These are phyloP conservation scores for Scaptomyza flava DNA, from an alignment of 2,888 invertebrate genomes.

Conservation along the genomic window DNA sequence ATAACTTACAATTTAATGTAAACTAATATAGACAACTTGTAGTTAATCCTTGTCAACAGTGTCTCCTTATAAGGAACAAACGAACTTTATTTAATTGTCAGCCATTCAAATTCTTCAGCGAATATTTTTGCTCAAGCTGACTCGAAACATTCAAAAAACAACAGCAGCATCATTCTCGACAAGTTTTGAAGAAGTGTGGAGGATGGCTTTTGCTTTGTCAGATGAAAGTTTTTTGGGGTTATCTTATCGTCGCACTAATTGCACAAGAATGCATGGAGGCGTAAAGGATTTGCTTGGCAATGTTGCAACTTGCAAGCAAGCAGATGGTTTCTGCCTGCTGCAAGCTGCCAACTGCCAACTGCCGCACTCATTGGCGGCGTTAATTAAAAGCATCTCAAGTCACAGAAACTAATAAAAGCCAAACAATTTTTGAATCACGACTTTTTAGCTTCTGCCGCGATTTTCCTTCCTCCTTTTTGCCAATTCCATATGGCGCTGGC, in stretches of 20 bases:
- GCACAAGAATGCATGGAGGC: conserved; percentile 51
- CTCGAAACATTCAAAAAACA: conserved; percentile 6
- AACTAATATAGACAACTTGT: background rate
- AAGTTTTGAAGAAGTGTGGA: conserved; percentile 30
- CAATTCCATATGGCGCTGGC: conserved; percentile 25
- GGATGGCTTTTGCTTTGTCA: conserved; percentile 42
- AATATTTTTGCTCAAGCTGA: conserved; percentile 4
- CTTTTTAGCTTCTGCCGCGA: conserved; percentile 27
- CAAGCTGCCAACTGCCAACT: conserved; percentile 1
- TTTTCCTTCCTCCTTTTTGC: conserved; percentile 7
- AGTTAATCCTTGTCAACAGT: conserved; percentile 1
- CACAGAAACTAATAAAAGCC: conserved; percentile 64
- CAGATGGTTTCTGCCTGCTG: conserved; percentile 22
- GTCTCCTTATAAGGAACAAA: background rate
- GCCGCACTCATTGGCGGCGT: conserved; percentile 47
- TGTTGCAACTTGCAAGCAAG: background rate
- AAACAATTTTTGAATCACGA: conserved; percentile 57
- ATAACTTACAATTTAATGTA: background rate
- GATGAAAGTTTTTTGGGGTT: conserved; percentile 44
- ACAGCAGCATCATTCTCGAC: conserved; percentile 17
- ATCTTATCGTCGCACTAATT: conserved; percentile 53
- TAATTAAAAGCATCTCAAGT: conserved; percentile 67
- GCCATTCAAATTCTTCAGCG: conserved; percentile 5
- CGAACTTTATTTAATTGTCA: conserved; percentile 12
- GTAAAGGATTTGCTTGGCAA: conserved; percentile 46